Evolutionary conservation across 2,797 vertebrate genomes (phyloP), one percentile per base, ranked within the genome.

Genomic region (Tapirus indicus): DNA sequence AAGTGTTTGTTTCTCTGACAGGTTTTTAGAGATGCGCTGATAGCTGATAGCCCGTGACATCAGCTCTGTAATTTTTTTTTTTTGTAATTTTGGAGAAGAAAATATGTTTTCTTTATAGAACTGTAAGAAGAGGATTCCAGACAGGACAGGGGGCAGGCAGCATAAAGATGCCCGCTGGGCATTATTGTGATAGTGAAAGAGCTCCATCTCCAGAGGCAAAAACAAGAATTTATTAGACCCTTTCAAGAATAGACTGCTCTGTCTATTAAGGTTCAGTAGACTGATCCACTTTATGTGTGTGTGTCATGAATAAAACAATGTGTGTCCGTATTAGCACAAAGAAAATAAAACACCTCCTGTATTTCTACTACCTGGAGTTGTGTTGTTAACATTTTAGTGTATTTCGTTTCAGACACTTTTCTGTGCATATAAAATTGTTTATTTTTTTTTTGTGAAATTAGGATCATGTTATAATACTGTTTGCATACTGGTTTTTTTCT

Each of bases 221-320:
- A 64, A 2, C 41, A 75, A 20, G 75, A 58, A n/a, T 41, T 78
- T 18, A 27, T 60, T 20, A n/a, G 68, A 68, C 11, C 16, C 35
- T 62, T 54, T 66, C 29, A 18, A 69, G 75, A 21, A n/a, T 6
- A 75, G 32, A 56, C 35, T 18, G 10, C 27, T 71, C 29, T 35
- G n/a, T 7, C 6, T 0, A 1, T 21, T 85, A 35, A 41, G 16
- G 13, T 60, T 91, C 41, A 5, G 27, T 32, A 29, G 27, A 6
- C 29, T 12, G 35, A 29, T 60, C 86, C 41, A 35, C 9, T 44
- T 18, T 21, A 7, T 74, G 7, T n/a, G 38, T 38, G 2, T 82
- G 29, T 69, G 14, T 96, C 71, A 49, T 83, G 64, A 85, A 88
- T 94, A 75, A 78, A 97, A 74, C 41, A 38, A 1, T 21, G 1